Base-by-base conservation (phyloP, 2,797 vertebrate genomes). In the Amphiprion clarkii region DNA sequence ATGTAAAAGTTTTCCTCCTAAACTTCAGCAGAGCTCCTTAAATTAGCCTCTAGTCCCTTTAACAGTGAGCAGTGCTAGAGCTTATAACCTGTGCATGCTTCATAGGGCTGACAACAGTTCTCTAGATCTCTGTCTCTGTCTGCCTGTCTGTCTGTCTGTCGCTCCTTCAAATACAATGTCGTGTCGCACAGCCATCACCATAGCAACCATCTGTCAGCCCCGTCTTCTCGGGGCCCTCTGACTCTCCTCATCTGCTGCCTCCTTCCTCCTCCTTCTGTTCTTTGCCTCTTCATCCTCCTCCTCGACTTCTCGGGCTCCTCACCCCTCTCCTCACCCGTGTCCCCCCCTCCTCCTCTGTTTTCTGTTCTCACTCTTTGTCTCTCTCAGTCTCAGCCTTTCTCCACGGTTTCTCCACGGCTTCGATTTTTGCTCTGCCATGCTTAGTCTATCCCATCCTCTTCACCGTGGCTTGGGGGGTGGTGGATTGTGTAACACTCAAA, bases 1-100 rank as follows among this genome's bases (percentile, higher is more conserved):
- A 61, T 73, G 80, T 90, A 88, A 92, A 93, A 83, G 87, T 89
- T 89, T 84, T 90, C 89, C 86, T 87, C 87, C 79, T 93, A 91
- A 94, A 94, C 91, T 84, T 77, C 74, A 87, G 81, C 90, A 92
- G 81, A 91, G 82, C 84, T 92, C 85, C 85, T 87, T 93, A 94
- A 94, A 93, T 85, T 94, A 93, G 92, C 87, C 92, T 94, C 92
- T 92, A 92, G 93, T 94, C 93, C 93, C 93, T 94, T 94, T 94
- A 94, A 94, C 93, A 94, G 88, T 92, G 91, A 92, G 87, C 91
- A 92, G 87, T 90, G 87, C 88, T 90, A 91, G 89, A 93, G 90
- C 88, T 92, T 90, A 87, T 88, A 85, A 93, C 87, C 87, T 91
- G 93, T 94, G 93, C 93, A 94, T 94, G 93, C 91, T 93, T 92